Evolutionary conservation across 1,140 invertebrate species (phyloP).

Genomic region (Aphelinus atriplicis): DNA sequence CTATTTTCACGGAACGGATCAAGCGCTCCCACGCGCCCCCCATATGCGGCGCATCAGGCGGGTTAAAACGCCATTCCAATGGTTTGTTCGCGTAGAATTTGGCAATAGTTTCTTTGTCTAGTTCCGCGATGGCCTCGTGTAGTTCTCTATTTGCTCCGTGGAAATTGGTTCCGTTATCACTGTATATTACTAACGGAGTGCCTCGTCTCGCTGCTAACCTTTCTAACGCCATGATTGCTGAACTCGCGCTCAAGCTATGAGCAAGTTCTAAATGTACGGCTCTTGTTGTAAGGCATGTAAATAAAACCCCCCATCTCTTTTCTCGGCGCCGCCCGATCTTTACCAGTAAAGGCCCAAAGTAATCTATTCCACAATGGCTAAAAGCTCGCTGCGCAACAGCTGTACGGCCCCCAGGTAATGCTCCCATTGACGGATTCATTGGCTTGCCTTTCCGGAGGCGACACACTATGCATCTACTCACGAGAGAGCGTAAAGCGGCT

Average conservation of each 20-base stretch:
- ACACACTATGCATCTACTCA: slow-evolving; percentile 12
- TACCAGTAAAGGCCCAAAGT: slow-evolving; percentile 50
- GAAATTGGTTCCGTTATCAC: slow-evolving; percentile 52
- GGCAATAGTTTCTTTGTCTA: neutral
- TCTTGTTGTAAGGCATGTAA: slow-evolving; percentile 55
- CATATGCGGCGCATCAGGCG: neutral
- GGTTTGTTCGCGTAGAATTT: too few species aligned
- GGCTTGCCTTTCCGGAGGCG: neutral
- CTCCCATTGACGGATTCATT: slow-evolving; percentile 7
- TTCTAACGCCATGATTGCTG: slow-evolving; percentile 33
- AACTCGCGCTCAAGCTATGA: neutral
- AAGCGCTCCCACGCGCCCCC: slow-evolving; percentile 1
- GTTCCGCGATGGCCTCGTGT: neutral
- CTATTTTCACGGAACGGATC: slow-evolving; percentile 8
- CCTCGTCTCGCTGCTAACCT: slow-evolving; percentile 40
- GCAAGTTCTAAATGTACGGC: slow-evolving; percentile 63
- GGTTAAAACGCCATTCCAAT: slow-evolving; percentile 1
- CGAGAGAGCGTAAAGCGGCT: slow-evolving; percentile 9
- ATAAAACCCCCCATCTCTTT: slow-evolving; percentile 57
- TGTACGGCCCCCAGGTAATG: slow-evolving; percentile 26
- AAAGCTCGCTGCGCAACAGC: slow-evolving; percentile 43
- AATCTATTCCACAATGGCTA: slow-evolving; percentile 50
- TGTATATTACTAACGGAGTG: slow-evolving; percentile 31
- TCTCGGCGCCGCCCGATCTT: slow-evolving; percentile 46
- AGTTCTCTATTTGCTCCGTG: neutral